Base-by-base conservation (phyloP, 2,113 vertebrate species). In the Cichladusa arquata region DNA sequence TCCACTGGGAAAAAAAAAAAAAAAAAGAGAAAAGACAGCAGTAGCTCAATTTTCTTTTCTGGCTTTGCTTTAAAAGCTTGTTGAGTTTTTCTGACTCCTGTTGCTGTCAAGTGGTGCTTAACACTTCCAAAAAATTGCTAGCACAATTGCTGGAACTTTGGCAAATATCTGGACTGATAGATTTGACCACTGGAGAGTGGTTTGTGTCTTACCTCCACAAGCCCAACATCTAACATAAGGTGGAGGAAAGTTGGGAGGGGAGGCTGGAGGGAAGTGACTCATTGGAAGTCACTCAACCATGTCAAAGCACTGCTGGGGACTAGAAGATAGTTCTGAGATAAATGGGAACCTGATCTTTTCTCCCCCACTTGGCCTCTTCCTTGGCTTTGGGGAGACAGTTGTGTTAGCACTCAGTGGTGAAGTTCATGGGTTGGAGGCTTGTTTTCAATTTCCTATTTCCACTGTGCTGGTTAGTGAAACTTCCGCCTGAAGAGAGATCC, bases 381-480 rank as follows among this genome's bases (percentile, higher is more conserved):
- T 81, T 91, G 74, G 58, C 84, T 95, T 88, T 95, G 73, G 45
- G 45, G 53, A 71, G 69, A 71, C 45, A 91, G 28, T 82, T 69
- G 51, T 86, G 61, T 80, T 95, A 95, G 66, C 66, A 54, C 33
- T 92, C 74, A 61, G 8, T 88, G 73, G 81, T 73, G 69, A 89
- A 95, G 92, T 94, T 89, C 90, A 91, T 77, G 89, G 84, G 84
- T 92, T 2, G 54, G 70, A 92, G 90, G 45, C 78, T 96, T 94
- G 87, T 57, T 96, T 95, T 94, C 93, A 94, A 93, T 95, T 97
- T 97, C 91, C 81, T 90, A 85, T 77, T 95, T 92, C 87, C 78
- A 91, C 65, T 80, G 70, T 1, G 5, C 71, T 92, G 81, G 84
- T 92, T 95, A 94, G 84, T 0, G 4, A 92, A 95, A 82, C 84